Base-by-base conservation (phyloP, 1,140 invertebrate genomes). In the silkworm (Bombyx mori) region DNA sequence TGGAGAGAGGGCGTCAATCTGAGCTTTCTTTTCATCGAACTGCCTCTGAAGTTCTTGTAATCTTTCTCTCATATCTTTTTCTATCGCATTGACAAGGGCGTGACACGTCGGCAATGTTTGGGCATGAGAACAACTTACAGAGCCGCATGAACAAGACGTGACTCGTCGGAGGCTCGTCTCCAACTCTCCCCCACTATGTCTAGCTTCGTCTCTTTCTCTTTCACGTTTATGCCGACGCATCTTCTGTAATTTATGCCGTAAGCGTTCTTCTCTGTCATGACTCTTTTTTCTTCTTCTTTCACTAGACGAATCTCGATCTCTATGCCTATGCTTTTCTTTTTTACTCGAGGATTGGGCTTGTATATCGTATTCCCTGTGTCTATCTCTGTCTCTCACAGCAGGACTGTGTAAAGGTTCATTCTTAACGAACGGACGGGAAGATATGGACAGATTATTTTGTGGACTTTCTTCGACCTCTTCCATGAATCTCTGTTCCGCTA, bases 401-500 rank as follows among this genome's bases (percentile, higher is more conserved):
- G 81, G 81, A 60, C 76, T 85, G 35, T 82, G 44, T 56, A 84
- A 61, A 8, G 77, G 73, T 44, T 86, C 81, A 18, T 72, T 77
- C 68, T 86, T 84, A 22, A 86, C 81, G 56, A 77, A 83, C 0
- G 77, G 72, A 56, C 74, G 69, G 22, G 79, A 71, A 9, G 78
- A 62, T 42, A 68, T 66, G 6, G 69, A 54, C 22, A 69, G 52
- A 61, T 53, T 73, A 9, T 55, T 54, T 54, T 70, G 62, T 51
- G 74, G 69, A 46, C 62, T 77, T 22, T 90, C 89, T 10, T 81
- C 89, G 4, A 86, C 90, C 79, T 95, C 93, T 71, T 95, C 94
- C 82, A 93, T 91, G 58, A 95, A 93, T 56, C 94, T 90, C 70
- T 96, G 94, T 71, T 96, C 95, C 0, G 95, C 96, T 35, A 97